These are phyloP conservation scores for Oxygymnocypris stewartii DNA, from an alignment of 2,113 vertebrate genomes.

Conservation along the genomic window DNA sequence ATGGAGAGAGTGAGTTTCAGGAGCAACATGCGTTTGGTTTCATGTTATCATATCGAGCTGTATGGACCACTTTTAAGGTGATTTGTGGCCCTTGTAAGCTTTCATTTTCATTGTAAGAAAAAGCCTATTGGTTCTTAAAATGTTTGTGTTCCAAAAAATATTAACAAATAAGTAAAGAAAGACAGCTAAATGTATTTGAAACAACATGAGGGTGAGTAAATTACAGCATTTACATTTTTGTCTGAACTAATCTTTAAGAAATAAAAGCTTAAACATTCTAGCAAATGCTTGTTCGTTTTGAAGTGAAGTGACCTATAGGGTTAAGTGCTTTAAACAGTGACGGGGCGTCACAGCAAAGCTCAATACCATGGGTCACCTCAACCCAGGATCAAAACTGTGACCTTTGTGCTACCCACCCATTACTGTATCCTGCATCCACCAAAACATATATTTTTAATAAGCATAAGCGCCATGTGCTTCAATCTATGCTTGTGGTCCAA, in stretches of 20 bases:
- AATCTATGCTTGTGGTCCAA: conserved; percentile 43
- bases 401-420: conserved; percentile 1
- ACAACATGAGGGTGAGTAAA: background rate
- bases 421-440: background rate
- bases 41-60: too few relatives aligned
- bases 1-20: too few relatives aligned
- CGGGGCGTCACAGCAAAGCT: background rate
- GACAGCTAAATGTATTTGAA: background rate
- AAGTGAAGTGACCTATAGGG: background rate
- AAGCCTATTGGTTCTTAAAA: background rate
- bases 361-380: background rate
- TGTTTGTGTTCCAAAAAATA: background rate
- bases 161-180: background rate
- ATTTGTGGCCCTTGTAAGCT: background rate
- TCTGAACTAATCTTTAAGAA: background rate
- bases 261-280: background rate
- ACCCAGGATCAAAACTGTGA: conserved; percentile 10
- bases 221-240: background rate
- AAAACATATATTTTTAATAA: conserved; percentile 14
- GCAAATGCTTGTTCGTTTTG: background rate
- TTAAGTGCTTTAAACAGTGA: background rate
- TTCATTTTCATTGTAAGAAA: background rate
- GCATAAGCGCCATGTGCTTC: background rate
- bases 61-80: too few relatives aligned
- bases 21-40: too few relatives aligned